Percentiles rank a stretch among this genome's conserved stretches.
Evolutionary conservation across 2,888 invertebrate genomes (phyloP).

Genomic region (Polymixis flavicincta): DNA sequence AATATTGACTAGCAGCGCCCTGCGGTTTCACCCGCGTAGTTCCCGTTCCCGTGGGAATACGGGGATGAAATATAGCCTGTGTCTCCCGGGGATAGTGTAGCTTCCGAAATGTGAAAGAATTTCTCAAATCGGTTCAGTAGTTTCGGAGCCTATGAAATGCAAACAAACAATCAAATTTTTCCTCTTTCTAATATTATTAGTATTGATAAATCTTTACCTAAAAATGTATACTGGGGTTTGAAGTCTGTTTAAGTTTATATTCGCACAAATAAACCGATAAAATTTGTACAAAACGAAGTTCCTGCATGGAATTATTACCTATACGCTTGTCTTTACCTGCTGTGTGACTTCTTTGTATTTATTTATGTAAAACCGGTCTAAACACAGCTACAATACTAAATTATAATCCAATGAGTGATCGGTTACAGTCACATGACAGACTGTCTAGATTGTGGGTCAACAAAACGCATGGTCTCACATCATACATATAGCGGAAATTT

Average conservation of each 20-base stretch:
- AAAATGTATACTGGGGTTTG: too few species aligned
- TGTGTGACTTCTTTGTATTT: slow-evolving; percentile 1
- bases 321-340: neutral
- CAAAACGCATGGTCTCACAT: slow-evolving; percentile 29
- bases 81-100: too few species aligned
- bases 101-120: too few species aligned
- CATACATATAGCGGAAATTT: neutral
- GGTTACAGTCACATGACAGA: slow-evolving; percentile 47
- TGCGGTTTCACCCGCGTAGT: too few species aligned
- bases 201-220: too few species aligned
- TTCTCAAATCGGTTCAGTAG: too few species aligned
- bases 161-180: too few species aligned
- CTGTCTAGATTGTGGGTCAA: slow-evolving; percentile 55
- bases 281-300: neutral
- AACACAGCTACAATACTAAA: neutral
- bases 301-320: slow-evolving; percentile 11
- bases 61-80: too few species aligned
- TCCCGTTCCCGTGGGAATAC: too few species aligned
- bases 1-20: too few species aligned
- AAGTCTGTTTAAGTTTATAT: neutral
- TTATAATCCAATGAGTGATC: slow-evolving; percentile 27
- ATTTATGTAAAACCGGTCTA: slow-evolving; percentile 36
- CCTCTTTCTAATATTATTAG: too few species aligned
- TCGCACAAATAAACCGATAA: slow-evolving; percentile 20
- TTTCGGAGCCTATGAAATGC: too few species aligned